These are phyloP conservation scores for Dryobates pubescens DNA, from an alignment of 2,797 vertebrate genomes.

Conservation along the genomic window DNA sequence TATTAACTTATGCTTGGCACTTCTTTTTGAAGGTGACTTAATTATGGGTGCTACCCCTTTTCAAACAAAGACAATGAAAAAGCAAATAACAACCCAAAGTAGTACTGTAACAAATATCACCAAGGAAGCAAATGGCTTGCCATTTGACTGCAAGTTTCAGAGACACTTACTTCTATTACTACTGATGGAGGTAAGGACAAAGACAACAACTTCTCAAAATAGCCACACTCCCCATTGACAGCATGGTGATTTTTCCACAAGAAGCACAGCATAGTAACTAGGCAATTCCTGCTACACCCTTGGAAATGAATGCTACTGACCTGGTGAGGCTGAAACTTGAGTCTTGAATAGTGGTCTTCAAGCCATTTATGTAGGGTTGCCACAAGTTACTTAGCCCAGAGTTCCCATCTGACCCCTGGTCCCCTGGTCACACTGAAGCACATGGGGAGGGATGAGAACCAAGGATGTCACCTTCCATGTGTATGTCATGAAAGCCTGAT, in stretches of 20 bases:
- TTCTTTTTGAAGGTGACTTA: constrained; percentile 42
- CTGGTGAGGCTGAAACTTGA: not conserved
- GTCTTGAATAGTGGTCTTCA: not conserved
- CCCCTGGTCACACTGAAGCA: not conserved
- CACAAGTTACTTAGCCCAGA: not conserved
- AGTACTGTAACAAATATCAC: not conserved
- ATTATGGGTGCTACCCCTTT: not conserved
- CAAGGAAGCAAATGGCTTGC: not conserved
- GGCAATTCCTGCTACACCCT: not conserved
- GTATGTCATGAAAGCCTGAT: not conserved
- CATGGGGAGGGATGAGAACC: not conserved
- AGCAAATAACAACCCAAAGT: not conserved
- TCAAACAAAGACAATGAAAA: not conserved
- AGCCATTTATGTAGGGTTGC: not conserved
- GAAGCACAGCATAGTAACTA: not conserved
- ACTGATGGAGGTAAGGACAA: not conserved
- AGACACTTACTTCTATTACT: not conserved
- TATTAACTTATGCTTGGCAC: constrained; percentile 43
- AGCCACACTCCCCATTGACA: not conserved
- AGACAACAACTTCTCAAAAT: not conserved
- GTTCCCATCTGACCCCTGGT: not conserved
- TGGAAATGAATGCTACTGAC: not conserved
- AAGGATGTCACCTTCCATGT: not conserved
- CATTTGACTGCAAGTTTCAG: not conserved
- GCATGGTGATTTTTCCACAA: not conserved